phyloP scores from a whole-genome alignment of 2,113 vertebrate genomes.

The Paramormyrops kingsleyae region DNA sequence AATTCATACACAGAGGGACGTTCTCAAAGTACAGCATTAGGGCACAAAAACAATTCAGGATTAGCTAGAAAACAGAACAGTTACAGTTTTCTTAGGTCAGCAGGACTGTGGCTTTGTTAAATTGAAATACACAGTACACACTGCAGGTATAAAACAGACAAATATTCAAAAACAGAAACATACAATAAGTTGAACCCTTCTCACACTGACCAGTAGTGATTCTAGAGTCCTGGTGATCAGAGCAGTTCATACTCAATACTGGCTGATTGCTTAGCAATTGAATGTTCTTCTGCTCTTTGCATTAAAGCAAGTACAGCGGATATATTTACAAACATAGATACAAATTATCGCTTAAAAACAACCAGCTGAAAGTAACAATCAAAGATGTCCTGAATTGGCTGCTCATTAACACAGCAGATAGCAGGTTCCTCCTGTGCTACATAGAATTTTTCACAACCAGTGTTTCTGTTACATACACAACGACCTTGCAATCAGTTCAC shows the following conservation, averaged over 20 bases:
- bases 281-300: conserved; percentile 7
- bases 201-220: background rate
- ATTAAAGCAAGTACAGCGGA: background rate
- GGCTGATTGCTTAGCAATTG: conserved; percentile 10
- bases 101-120: background rate
- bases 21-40: background rate
- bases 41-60: background rate
- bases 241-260: conserved; percentile 4
- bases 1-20: background rate
- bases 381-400: background rate
- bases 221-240: background rate
- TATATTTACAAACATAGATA: conserved; percentile 1
- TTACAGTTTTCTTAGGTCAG: background rate
- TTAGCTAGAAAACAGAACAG: background rate
- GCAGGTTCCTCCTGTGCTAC: background rate
- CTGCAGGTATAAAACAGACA: background rate
- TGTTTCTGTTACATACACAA: background rate
- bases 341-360: conserved; percentile 6
- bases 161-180: background rate
- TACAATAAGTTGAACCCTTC: background rate
- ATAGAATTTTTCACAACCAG: background rate
- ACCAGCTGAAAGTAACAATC: background rate
- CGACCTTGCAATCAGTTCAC: background rate
- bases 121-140: background rate
- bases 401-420: background rate